Percentiles rank a stretch among this genome's conserved stretches.
Evolutionary conservation across 1,140 invertebrate species (phyloP).

Genomic region (Aphelenchoides avenae): DNA sequence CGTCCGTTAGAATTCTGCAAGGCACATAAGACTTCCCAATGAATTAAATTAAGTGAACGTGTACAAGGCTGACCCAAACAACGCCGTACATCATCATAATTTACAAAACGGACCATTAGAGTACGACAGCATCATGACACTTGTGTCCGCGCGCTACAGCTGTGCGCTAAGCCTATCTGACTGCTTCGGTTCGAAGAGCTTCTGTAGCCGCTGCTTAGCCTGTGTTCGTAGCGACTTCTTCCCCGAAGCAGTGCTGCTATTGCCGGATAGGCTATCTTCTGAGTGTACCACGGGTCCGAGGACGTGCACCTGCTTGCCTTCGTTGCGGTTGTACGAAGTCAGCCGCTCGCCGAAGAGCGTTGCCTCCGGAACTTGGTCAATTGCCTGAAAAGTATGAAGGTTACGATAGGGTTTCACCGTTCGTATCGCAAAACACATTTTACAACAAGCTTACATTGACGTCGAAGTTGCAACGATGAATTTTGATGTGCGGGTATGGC

Average conservation of each 20-base stretch:
- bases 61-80: too few species aligned
- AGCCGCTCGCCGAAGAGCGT: constrained; percentile 43
- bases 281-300: constrained; percentile 24
- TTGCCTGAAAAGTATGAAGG: constrained; percentile 2
- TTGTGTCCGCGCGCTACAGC: too few species aligned
- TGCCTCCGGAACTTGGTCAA: constrained; percentile 12
- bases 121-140: too few species aligned
- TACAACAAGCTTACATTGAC: constrained; percentile 23
- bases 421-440: constrained; percentile 9
- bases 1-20: too few species aligned
- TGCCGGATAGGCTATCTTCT: constrained; percentile 24
- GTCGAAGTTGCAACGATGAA: constrained; percentile 37
- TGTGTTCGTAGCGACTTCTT: constrained; percentile 40
- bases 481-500: constrained; percentile 47
- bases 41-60: too few species aligned
- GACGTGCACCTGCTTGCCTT: constrained; percentile 53
- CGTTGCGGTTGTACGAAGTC: constrained; percentile 42
- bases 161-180: too few species aligned
- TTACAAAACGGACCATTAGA: too few species aligned
- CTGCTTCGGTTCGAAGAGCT: constrained; percentile 42
- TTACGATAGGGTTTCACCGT: constrained; percentile 1
- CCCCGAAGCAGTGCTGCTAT: constrained; percentile 16
- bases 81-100: too few species aligned
- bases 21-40: too few species aligned
- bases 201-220: constrained; percentile 42